phyloP scores from a whole-genome alignment of 2,113 vertebrate genomes.

The Peromyscus maniculatus region DNA sequence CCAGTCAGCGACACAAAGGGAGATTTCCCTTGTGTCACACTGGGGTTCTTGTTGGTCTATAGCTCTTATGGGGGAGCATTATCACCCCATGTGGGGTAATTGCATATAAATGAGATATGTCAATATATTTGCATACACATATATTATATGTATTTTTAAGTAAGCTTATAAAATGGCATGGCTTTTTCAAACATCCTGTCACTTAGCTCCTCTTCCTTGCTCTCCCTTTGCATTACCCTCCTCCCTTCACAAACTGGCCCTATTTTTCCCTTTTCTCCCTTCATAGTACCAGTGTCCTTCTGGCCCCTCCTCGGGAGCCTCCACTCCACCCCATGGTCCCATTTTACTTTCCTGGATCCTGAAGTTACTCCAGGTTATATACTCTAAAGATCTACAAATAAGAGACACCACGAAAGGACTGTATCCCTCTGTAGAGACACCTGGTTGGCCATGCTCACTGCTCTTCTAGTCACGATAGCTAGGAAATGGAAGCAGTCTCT shows the following conservation, averaged over 20 bases:
- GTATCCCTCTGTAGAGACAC: not conserved
- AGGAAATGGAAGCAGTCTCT: too few relatives aligned
- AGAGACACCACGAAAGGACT: not conserved
- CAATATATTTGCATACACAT: not conserved
- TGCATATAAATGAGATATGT: not conserved
- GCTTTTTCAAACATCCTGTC: not conserved
- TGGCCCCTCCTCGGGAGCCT: not conserved
- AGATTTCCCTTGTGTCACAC: not conserved
- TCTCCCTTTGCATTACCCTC: not conserved
- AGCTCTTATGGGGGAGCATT: not conserved
- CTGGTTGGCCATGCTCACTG: not conserved
- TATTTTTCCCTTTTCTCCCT: not conserved
- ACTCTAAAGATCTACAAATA: not conserved
- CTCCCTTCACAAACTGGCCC: not conserved
- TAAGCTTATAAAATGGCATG: not conserved
- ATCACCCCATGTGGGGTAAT: not conserved
- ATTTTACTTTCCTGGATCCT: not conserved
- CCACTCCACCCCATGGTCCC: not conserved
- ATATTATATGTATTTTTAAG: not conserved
- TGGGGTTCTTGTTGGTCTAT: not conserved
- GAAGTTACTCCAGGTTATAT: not conserved
- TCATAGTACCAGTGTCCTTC: not conserved
- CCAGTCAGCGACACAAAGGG: not conserved
- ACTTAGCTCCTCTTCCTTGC: not conserved
- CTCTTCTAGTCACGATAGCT: not conserved